These are phyloP conservation scores for Corythucha ciliata DNA, from an alignment of 2,888 invertebrate species.

Conservation along the genomic window DNA sequence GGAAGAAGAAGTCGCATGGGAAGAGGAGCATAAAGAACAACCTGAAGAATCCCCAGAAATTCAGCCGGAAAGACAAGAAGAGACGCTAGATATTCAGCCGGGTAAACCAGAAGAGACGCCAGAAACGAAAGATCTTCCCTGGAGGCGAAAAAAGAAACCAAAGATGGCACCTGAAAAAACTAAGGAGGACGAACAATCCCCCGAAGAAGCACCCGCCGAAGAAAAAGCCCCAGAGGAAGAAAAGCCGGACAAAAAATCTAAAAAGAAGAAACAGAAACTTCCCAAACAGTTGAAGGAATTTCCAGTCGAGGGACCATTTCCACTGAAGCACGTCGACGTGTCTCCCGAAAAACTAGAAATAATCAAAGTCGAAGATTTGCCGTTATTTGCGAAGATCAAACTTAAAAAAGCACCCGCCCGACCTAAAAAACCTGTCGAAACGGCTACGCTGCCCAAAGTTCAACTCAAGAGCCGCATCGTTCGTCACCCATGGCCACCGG, in stretches of 20 bases:
- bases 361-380: slow-evolving; percentile 42
- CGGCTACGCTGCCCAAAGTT: slow-evolving; percentile 51
- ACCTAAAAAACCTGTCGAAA: slow-evolving; percentile 44
- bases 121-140: slow-evolving; percentile 9
- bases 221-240: slow-evolving; percentile 25
- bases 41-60: slow-evolving; percentile 29
- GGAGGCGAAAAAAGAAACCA: slow-evolving; percentile 10
- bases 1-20: slow-evolving; percentile 36
- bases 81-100: slow-evolving; percentile 16
- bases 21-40: slow-evolving; percentile 21
- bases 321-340: slow-evolving; percentile 43
- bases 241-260: slow-evolving; percentile 24
- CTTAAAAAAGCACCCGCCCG: slow-evolving; percentile 42
- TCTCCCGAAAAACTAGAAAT: slow-evolving; percentile 29
- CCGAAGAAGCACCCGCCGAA: slow-evolving; percentile 20
- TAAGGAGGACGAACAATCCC: slow-evolving; percentile 41
- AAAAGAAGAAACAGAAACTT: slow-evolving; percentile 34
- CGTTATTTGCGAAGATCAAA: slow-evolving; percentile 52
- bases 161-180: background rate
- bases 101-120: slow-evolving; percentile 30
- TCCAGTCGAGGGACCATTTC: slow-evolving; percentile 21
- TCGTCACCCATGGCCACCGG: slow-evolving; percentile 45
- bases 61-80: slow-evolving; percentile 23
- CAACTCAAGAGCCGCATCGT: slow-evolving; percentile 61
- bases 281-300: slow-evolving; percentile 25